Evolutionary conservation across 2,113 vertebrate species (phyloP), one percentile per base, ranked within the genome.

Genomic region (Sinocyclocheilus grahami): DNA sequence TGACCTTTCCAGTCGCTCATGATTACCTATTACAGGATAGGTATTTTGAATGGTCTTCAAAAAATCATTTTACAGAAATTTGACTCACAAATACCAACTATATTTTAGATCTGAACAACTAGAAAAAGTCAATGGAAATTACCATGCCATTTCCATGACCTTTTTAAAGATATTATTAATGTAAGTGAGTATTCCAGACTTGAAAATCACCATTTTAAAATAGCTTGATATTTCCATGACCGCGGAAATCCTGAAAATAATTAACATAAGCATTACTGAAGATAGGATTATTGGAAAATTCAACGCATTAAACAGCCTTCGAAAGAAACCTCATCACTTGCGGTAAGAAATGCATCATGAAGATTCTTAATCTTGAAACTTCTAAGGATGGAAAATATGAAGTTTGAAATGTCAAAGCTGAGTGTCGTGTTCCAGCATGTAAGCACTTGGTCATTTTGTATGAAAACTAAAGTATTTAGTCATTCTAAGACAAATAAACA

Each of bases 401-500:
- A 37, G 24, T 72, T 62, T 51, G 14, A 63, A 78, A 72, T 72
- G 20, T 39, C 37, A 71, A 46, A 62, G 11, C 78, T 62, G 55
- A 20, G 16, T 27, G 67, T 42, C 4, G 13, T 42, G 80, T 76
- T 63, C 62, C 46, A 58, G 3, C 65, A 71, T 48, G 79, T 60
- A 48, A 72, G 39, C 67, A 24, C 62, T 77, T n/a, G 51, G 16
- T n/a, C 7, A 27, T 18, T 39, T 27, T 63, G 37, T 39, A 77
- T 60, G 33, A 78, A 46, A 16, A 63, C 20, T 33, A 46, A 27
- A 55, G 81, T 79, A 55, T 74, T 83, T 20, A 39, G 13, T 74
- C 55, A 46, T 80, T 63, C 51, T 37, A 33, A 62, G 69, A 39
- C 82, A 87, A 87, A 87, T 84, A 84, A 79, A 84, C 82, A 79